Percentiles rank a stretch among this genome's conserved stretches.
Conservation (phyloP, 2,113 vertebrate genomes). For the Tamias sibiricus region DNA sequence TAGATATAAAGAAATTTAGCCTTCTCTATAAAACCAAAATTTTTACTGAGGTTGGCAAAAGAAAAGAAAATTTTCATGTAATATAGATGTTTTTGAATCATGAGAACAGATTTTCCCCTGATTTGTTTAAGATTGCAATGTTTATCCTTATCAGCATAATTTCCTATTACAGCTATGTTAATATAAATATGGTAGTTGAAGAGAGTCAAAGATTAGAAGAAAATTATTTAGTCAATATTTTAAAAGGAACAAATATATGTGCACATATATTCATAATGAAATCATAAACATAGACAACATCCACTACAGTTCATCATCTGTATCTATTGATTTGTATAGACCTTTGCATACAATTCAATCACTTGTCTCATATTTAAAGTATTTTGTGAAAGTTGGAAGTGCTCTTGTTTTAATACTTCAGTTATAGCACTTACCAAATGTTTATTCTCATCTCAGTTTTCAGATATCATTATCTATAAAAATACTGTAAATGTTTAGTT, state of each 20-base stretch:
- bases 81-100: background rate
- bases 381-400: background rate
- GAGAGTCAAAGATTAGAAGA: background rate
- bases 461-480: background rate
- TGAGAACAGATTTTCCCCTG: background rate
- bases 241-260: background rate
- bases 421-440: background rate
- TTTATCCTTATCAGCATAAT: background rate
- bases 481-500: background rate
- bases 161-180: background rate
- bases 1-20: background rate
- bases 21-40: conserved; percentile 13
- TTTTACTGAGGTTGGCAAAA: background rate
- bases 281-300: background rate
- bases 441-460: background rate
- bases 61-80: background rate
- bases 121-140: background rate
- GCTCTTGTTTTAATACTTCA: background rate
- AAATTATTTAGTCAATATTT: background rate
- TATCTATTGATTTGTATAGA: background rate
- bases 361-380: background rate
- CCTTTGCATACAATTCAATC: background rate
- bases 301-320: background rate
- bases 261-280: background rate
- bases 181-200: background rate